Evolutionary conservation across 2,113 vertebrate genomes (phyloP).

Genomic region (Notothenia coriiceps): DNA sequence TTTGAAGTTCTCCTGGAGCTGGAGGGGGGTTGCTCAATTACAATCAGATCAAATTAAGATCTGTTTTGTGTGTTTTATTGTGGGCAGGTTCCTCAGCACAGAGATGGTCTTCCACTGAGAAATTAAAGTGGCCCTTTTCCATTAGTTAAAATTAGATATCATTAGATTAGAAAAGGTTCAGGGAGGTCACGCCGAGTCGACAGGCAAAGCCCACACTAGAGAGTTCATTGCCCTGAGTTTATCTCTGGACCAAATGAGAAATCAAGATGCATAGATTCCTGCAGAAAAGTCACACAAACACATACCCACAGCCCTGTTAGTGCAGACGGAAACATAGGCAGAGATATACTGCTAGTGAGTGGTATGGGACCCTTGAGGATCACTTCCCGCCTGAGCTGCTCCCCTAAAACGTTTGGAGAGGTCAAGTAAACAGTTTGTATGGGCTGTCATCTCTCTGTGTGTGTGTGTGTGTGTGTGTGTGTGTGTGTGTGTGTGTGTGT

Average conservation of each 20-base stretch:
- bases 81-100: slow-evolving; percentile 9
- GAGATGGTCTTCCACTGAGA: slow-evolving; percentile 20
- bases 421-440: slow-evolving; percentile 76
- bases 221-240: slow-evolving; percentile 37
- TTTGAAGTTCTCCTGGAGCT: slow-evolving; percentile 32
- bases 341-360: slow-evolving; percentile 65
- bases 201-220: slow-evolving; percentile 8
- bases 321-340: slow-evolving; percentile 65
- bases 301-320: slow-evolving; percentile 37
- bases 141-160: slow-evolving; percentile 14
- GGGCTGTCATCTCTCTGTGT: slow-evolving; percentile 42
- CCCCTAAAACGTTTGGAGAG: slow-evolving; percentile 65
- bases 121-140: not conserved
- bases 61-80: slow-evolving; percentile 38
- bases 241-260: slow-evolving; percentile 67
- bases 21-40: slow-evolving; percentile 45
- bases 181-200: slow-evolving; percentile 50
- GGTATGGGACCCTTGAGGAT: slow-evolving; percentile 69
- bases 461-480: not conserved
- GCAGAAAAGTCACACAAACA: not conserved
- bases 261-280: slow-evolving; percentile 61
- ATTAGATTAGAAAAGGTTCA: slow-evolving; percentile 42
- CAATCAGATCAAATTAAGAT: slow-evolving; percentile 59
- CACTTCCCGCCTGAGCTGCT: slow-evolving; percentile 72
- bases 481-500: slow-evolving; percentile 10